Conservation (phyloP, 2,888 invertebrate species). For the Diabrotica balteata region DNA sequence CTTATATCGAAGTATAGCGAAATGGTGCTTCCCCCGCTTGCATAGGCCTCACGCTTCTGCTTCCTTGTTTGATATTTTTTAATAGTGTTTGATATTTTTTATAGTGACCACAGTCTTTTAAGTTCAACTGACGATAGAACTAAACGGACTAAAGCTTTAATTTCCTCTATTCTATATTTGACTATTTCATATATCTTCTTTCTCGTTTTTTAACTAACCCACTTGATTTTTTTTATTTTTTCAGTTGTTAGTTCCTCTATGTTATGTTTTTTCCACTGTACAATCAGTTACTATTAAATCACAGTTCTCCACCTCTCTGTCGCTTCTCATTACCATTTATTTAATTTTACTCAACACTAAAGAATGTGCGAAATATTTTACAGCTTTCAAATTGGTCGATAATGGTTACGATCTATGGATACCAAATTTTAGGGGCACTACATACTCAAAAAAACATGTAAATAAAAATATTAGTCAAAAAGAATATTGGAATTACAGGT, state of each 20-base stretch:
- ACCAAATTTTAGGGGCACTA: slow-evolving; percentile 80
- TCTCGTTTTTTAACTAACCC: too few species aligned
- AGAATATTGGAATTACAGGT: slow-evolving; percentile 72
- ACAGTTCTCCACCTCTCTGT: neutral
- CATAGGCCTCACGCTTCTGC: too few species aligned
- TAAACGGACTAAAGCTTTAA: too few species aligned
- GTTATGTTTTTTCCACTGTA: neutral
- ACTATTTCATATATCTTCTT: too few species aligned
- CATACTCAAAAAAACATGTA: slow-evolving; percentile 70
- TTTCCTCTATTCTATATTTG: too few species aligned
- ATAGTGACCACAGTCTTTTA: too few species aligned
- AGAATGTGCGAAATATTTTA: slow-evolving; percentile 43
- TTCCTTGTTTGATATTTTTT: too few species aligned
- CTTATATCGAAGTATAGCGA: too few species aligned
- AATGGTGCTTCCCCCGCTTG: too few species aligned
- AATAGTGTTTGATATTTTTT: too few species aligned
- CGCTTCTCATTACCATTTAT: too few species aligned
- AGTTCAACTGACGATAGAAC: too few species aligned
- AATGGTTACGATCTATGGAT: slow-evolving; percentile 78
- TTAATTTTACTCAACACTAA: neutral
- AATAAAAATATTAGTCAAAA: slow-evolving; percentile 62
- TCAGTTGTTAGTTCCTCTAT: neutral
- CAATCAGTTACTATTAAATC: neutral
- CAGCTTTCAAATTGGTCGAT: slow-evolving; percentile 70
- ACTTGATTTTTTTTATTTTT: neutral